Evolutionary conservation across 2,797 vertebrate species (phyloP), one percentile per base, ranked within the genome.

Genomic region (Pachyuromys duprasi): DNA sequence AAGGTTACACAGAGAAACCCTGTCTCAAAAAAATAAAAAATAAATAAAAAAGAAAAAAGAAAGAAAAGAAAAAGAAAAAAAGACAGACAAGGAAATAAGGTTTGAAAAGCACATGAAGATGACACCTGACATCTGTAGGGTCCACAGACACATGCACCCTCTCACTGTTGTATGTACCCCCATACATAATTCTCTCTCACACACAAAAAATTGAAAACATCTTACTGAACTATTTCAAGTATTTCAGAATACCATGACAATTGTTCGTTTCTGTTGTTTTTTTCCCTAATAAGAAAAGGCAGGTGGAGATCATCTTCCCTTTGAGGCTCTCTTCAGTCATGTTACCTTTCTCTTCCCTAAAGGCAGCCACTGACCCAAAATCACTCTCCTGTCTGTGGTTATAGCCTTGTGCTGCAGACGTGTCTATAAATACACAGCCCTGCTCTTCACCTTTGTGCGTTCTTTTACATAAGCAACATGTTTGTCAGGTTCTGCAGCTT

Each of bases 311-410:
- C 55, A 28, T 24, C 55, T 13, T 39, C 63, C n/a, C 88, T 42
- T 14, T 14, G 80, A 80, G 63, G 2, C 26, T 22, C 22, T 63
- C 18, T 8, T 8, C 39, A 49, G 20, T 18, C 45, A 91, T 45
- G 31, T 67, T 72, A 45, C 89, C 87, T 92, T 84, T 82, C 76
- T 89, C 20, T 60, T 93, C 80, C 86, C 89, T 39, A 79, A 39
- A 83, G 89, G 89, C 79, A 91, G 96, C 53, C 15, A 31, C 57
- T 89, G 86, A 93, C 92, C 92, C 78, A 12, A 86, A 83, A 95
- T 78, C 3, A 6, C 45, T 24, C 63, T 70, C 87, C 79, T 57
- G 39, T 1, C 28, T 17, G 0, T 7, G 81, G 18, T 26, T 26
- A 57, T 2, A n/a, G 0, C 55, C 26, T 24, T n/a, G 49, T 28